Percentiles rank a stretch among this genome's conserved stretches.
Evolutionary conservation across 2,113 vertebrate genomes (phyloP).

Genomic region (Litocranius walleri): DNA sequence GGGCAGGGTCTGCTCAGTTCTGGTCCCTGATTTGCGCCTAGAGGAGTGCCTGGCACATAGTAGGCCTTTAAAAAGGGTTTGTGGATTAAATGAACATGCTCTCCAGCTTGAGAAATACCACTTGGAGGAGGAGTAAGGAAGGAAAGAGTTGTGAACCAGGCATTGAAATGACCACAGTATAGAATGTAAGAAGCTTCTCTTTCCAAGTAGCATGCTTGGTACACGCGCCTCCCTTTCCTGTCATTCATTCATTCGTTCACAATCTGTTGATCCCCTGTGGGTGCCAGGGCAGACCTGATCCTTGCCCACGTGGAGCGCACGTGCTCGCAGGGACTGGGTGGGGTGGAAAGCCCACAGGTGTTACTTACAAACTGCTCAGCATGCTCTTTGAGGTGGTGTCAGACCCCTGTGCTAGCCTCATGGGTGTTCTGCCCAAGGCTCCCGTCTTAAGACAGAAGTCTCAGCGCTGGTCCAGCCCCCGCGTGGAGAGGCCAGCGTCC

Average conservation of each 20-base stretch:
- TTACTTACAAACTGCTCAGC: fast-evolving
- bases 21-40: background rate
- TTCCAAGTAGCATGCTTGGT: fast-evolving
- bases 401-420: fast-evolving
- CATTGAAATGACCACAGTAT: fast-evolving
- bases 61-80: background rate
- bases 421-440: background rate
- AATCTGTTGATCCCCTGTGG: background rate
- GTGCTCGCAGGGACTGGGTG: fast-evolving
- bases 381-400: background rate
- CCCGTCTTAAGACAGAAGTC: fast-evolving
- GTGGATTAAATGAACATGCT: background rate
- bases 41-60: background rate
- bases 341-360: background rate
- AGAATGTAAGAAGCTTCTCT: background rate
- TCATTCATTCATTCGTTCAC: fast-evolving
- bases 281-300: background rate
- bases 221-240: fast-evolving
- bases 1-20: background rate
- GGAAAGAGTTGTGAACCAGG: too few relatives aligned
- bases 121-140: background rate
- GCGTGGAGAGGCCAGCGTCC: fast-evolving
- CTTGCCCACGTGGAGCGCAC: fast-evolving
- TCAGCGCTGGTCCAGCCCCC: fast-evolving
- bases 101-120: background rate